phyloP scores from a whole-genome alignment of 2,113 vertebrate species.

The Sylvia atricapilla region DNA sequence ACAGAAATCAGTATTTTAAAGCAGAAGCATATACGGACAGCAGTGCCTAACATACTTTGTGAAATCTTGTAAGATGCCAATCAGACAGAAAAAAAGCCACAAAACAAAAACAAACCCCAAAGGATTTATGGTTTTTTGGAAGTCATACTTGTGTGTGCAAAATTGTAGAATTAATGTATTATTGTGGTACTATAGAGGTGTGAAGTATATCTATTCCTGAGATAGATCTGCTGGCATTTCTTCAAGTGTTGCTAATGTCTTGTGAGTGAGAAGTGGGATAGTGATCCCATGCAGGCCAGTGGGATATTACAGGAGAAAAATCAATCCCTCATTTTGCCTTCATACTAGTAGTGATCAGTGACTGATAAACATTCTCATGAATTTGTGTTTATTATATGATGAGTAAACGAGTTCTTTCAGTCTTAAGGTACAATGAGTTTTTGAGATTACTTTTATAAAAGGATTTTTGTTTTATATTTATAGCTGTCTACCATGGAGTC shows the following conservation, averaged over 20 bases:
- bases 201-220: background rate
- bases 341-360: background rate
- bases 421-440: background rate
- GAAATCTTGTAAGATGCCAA: background rate
- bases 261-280: background rate
- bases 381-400: background rate
- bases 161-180: background rate
- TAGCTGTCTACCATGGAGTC: background rate
- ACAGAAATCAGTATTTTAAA: background rate
- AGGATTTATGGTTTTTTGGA: background rate
- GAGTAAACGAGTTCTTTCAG: background rate
- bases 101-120: background rate
- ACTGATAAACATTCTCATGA: background rate
- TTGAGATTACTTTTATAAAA: background rate
- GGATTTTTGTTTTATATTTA: background rate
- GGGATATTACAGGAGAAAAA: background rate
- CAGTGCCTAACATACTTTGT: background rate
- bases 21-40: background rate
- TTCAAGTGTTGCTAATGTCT: background rate
- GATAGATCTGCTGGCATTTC: background rate
- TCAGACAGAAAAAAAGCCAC: background rate
- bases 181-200: background rate
- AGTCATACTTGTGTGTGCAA: background rate
- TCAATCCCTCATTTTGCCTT: background rate
- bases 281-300: background rate